Percentiles rank a stretch among this genome's conserved stretches.
These are phyloP conservation scores for Drosophila ezoana DNA, from an alignment of 2,888 invertebrate species.

Conservation along the genomic window DNA sequence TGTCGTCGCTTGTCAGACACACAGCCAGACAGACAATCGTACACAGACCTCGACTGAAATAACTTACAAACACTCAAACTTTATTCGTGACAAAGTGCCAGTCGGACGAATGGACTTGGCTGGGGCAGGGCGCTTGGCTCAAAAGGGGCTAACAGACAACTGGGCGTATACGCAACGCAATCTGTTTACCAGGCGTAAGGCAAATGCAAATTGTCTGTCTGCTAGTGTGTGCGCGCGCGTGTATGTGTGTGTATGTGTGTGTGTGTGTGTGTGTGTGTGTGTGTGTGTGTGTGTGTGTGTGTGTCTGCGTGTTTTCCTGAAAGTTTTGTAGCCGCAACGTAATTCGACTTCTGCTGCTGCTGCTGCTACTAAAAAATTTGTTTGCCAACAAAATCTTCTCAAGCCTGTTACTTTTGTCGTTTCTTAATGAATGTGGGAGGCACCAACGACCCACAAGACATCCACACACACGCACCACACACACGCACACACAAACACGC, in stretches of 20 bases:
- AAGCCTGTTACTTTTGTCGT: conserved; percentile 43
- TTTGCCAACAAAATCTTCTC: conserved; percentile 62
- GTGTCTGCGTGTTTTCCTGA: conserved; percentile 30
- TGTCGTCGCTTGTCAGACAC: conserved; percentile 59
- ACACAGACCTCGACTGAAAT: conserved; percentile 51
- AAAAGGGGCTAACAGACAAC: conserved; percentile 25
- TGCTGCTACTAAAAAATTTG: conserved; percentile 60
- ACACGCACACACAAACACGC: conserved; percentile 7
- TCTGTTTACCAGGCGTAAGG: conserved; percentile 46
- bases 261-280: conserved; percentile 13
- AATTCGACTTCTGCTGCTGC: conserved; percentile 38
- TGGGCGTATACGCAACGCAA: conserved; percentile 60
- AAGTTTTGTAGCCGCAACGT: conserved; percentile 64
- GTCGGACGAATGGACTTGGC: conserved; percentile 27
- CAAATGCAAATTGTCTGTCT: conserved; percentile 59
- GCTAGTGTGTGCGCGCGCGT: background rate
- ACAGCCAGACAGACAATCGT: conserved; percentile 29
- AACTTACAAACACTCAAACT: conserved; percentile 67
- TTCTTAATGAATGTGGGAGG: conserved; percentile 56
- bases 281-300: conserved; percentile 4
- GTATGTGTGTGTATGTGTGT: conserved; percentile 7
- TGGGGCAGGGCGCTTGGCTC: background rate
- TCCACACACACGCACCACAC: background rate
- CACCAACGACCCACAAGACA: conserved; percentile 8
- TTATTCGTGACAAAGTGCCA: conserved; percentile 56